Evolutionary conservation across 2,797 vertebrate genomes (phyloP), one percentile per base, ranked within the genome.

Genomic region (Alosa sapidissima): DNA sequence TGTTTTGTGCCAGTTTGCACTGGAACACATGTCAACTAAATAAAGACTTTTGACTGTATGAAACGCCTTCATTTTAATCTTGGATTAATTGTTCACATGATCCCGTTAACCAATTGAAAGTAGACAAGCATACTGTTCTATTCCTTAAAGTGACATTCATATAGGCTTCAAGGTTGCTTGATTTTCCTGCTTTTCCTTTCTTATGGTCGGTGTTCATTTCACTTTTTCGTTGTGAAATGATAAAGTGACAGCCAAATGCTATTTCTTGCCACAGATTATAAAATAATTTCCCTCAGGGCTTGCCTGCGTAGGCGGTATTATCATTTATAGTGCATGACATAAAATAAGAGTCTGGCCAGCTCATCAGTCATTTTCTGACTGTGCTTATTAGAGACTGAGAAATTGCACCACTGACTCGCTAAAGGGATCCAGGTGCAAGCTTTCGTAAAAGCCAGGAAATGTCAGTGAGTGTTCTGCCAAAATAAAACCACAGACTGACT

Each of bases 1-100:
- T 92, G 87, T 92, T 94, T 89, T 93, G 91, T 93, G 93, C 91
- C 92, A 88, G 83, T 91, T 88, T 92, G 89, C 89, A 93, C 93
- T 92, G 91, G 86, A 88, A 87, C 91, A 90, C 90, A 92, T 93
- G 92, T 91, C 85, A 92, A 95, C 94, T 95, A 95, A 96, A 95
- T 90, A 24, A 90, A 89, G 87, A 89, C 83, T 78, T 78, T 78
- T 78, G 68, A 75, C 68, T 75, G 68, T 36, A 65, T 28, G 0
- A 10, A 65, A 28, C 16, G n/a, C 9, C 60, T 65, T 51, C 7
- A 24, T 65, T 65, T 65, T 28, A 5, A 24, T 8, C 60, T 65
- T 65, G 60, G 6, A 65, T 65, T 8, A 65, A 28, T 24, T 65
- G n/a, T 62, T n/a, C 60, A 9, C 19, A 7, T 13, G 1, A 60